Evolutionary conservation across 2,888 invertebrate species (phyloP), one percentile per base, ranked within the genome.

Genomic region (Mythimna albipuncta): DNA sequence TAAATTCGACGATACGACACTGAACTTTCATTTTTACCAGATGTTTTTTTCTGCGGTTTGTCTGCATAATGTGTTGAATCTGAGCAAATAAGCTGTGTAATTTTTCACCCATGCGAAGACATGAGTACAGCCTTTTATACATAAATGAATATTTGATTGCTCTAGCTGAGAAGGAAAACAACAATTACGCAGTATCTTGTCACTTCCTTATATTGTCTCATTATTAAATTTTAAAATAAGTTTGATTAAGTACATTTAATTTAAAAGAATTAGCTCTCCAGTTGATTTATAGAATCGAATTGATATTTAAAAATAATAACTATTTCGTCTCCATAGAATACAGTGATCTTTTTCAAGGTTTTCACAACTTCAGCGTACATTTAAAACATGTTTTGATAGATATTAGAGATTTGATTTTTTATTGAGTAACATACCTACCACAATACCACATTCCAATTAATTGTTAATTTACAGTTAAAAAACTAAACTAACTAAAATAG

Each of bases 81-180:
- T 11, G 65, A 63, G n/a, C 10, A 69, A 67, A 74, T 75, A 64
- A 38, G 10, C 32, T 52, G n/a, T 69, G 13, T 59, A 13, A 47
- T 64, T 69, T 64, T 63, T 57, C 55, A 38, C 55, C 16, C 35
- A 72, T 61, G 16, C 38, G 44, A 66, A 71, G 55, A 57, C 26
- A 52, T 47, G 61, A 2, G 11, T 58, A 66, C 66, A 72, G 21
- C 16, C 54, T 16, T 64, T 65, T 50, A 64, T 41, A 54, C 57
- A 61, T 64, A 69, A 67, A 74, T 77, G 44, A 74, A 77, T 81
- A 70, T 63, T 9, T 72, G 74, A 76, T 81, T 75, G 62, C 68
- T 74, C 38, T 50, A 70, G 55, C 75, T 69, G 67, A 66, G 79
- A 72, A 65, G 77, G 74, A 82, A 84, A 77, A 72, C 68, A 73